Evolutionary conservation across 2,113 vertebrate species (phyloP), one percentile per base, ranked within the genome.

Genomic region (Turdus rufiventris): DNA sequence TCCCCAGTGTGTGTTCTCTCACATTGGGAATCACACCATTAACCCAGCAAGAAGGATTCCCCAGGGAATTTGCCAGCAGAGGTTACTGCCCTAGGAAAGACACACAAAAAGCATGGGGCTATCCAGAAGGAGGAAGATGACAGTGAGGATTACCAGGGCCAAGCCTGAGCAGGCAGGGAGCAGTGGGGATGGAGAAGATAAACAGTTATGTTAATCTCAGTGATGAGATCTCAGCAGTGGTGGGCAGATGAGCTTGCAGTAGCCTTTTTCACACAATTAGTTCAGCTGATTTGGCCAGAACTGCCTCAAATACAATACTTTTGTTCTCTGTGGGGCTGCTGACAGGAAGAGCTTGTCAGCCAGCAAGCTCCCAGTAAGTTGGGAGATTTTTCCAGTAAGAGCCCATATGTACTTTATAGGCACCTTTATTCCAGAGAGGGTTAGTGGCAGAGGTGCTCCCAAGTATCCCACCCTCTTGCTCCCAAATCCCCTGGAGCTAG

Each of bases 21-120:
- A 24, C 61, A 25, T 1, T 57, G 6, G 4, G 40, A 79, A 75
- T 89, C 61, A 33, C 40, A 53, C 25, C 54, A 68, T 51, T 77
- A 61, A n/a, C 24, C 42, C 60, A 62, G n/a, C 29, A 26, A 61
- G 82, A 67, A 68, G 40, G 28, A 31, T 88, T 71, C 75, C 62
- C 58, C 53, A 38, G 36, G 82, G 54, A 77, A n/a, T 84, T 40
- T 88, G 19, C 63, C 76, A 58, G n/a, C 40, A 75, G 71, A 85
- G 62, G 42, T 61, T 86, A 10, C 51, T 84, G 85, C 47, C 65
- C 34, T 9, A 31, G 42, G 48, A 28, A 65, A 36, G 14, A 6
- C 34, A 17, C 2, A 2, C 45, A 85, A 54, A 88, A 94, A 42
- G 13, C 0, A 0, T 24, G 21, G 28, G 18, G 28, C 28, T 85